These are phyloP conservation scores for Aldabrachelys gigantea DNA, from an alignment of 2,113 vertebrate species.

Conservation along the genomic window DNA sequence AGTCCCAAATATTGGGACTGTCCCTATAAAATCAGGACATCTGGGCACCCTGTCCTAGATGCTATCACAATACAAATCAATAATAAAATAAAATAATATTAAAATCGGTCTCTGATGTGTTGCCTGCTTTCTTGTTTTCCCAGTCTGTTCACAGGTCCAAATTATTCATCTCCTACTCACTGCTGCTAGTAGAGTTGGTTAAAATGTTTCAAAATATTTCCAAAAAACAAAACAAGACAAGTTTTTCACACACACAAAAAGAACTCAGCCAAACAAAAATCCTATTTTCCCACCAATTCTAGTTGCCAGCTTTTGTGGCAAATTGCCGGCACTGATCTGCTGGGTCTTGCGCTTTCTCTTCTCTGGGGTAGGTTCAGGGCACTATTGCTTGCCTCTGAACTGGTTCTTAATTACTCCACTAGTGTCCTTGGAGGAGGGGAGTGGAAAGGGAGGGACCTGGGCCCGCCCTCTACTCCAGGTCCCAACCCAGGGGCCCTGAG, in stretches of 20 bases:
- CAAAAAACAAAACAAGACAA: not conserved
- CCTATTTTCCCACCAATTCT: not conserved
- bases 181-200: not conserved
- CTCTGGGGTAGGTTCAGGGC: too few species aligned
- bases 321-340: too few species aligned
- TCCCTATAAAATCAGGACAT: too few species aligned
- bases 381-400: too few species aligned
- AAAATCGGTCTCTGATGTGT: not conserved
- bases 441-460: too few species aligned
- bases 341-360: too few species aligned
- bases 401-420: too few species aligned
- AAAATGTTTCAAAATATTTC: not conserved
- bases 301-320: not conserved
- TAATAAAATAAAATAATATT: not conserved
- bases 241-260: not conserved
- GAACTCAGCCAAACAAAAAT: not conserved
- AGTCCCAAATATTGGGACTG: too few species aligned
- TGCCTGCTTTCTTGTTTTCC: not conserved
- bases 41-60: not conserved
- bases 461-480: too few species aligned
- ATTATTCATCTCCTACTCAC: not conserved
- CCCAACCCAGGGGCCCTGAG: too few species aligned
- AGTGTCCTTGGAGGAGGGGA: too few species aligned
- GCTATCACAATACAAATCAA: not conserved
- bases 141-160: not conserved